Evolutionary conservation across 2,888 invertebrate species (phyloP).

Genomic region (Lasioglossum vierecki): DNA sequence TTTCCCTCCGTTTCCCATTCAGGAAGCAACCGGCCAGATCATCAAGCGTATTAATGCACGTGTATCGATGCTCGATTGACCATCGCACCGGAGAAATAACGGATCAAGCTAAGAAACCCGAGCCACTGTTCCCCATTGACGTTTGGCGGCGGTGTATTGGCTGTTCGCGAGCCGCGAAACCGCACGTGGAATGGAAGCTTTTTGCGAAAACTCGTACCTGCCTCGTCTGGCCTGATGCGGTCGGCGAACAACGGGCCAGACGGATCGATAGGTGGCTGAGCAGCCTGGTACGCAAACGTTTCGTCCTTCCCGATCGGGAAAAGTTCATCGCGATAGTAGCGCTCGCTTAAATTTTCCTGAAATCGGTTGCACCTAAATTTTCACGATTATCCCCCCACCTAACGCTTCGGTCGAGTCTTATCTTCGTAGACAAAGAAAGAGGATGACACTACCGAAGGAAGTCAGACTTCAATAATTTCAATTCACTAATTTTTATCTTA

Average conservation of each 20-base stretch:
- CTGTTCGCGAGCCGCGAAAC: constrained; percentile 37
- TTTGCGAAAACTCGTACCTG: constrained; percentile 39
- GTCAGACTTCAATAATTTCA: background rate
- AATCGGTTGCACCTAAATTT: background rate
- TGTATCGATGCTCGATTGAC: constrained; percentile 36
- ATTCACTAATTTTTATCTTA: background rate
- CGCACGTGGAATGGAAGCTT: constrained; percentile 34
- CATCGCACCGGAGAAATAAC: constrained; percentile 23
- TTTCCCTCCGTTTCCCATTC: background rate
- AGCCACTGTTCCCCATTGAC: constrained; percentile 24
- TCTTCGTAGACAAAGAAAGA: background rate
- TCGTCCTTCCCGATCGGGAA: constrained; percentile 21
- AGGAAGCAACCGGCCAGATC: constrained; percentile 1
- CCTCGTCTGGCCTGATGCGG: constrained; percentile 26
- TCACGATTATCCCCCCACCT: background rate
- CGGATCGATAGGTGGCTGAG: constrained; percentile 48
- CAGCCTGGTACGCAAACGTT: constrained; percentile 23
- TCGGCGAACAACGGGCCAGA: constrained; percentile 35
- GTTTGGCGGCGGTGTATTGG: constrained; percentile 41
- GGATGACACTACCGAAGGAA: background rate
- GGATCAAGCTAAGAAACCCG: constrained; percentile 11
- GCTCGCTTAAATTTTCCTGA: background rate
- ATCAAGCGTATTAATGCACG: constrained; percentile 30
- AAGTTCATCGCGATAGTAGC: background rate
- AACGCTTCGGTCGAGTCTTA: background rate